Percentiles rank a stretch among this genome's conserved stretches.
phyloP scores from a whole-genome alignment of 2,797 vertebrate species.

The Tapirus indicus region DNA sequence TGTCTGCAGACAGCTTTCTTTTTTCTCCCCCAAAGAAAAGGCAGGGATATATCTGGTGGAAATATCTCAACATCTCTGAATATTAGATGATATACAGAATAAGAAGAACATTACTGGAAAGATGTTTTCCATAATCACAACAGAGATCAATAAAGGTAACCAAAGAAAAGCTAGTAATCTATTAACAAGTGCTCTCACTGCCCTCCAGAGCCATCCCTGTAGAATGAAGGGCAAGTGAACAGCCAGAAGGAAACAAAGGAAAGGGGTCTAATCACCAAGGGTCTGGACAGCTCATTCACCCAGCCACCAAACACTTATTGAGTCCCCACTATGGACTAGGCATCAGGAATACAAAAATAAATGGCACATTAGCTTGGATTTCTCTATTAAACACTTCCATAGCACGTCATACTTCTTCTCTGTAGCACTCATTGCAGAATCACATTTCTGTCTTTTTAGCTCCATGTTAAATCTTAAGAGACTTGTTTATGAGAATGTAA shows the following conservation, averaged over 20 bases:
- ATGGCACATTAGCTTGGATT: neutral
- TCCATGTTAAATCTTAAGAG: conserved; percentile 50
- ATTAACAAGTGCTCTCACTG: neutral
- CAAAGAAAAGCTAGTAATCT: neutral
- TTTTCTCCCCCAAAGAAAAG: conserved; percentile 31
- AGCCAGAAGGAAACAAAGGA: neutral
- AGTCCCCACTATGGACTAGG: neutral
- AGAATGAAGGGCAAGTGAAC: neutral
- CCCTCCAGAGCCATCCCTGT: neutral
- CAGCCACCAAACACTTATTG: neutral
- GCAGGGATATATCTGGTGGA: neutral
- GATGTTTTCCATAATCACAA: neutral
- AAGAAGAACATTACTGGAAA: neutral
- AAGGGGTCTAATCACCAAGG: neutral
- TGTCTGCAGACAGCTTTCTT: neutral
- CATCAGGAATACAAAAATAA: neutral
- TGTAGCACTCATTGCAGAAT: neutral
- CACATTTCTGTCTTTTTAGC: conserved; percentile 39
- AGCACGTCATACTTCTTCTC: neutral
- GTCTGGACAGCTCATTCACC: neutral
- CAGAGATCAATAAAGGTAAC: neutral
- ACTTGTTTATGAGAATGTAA: conserved; percentile 19
- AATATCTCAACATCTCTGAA: conserved; percentile 26
- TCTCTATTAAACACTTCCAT: neutral
- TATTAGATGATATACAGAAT: neutral